phyloP scores from a whole-genome alignment of 2,888 invertebrate genomes.

The Temnothorax unifasciatus region DNA sequence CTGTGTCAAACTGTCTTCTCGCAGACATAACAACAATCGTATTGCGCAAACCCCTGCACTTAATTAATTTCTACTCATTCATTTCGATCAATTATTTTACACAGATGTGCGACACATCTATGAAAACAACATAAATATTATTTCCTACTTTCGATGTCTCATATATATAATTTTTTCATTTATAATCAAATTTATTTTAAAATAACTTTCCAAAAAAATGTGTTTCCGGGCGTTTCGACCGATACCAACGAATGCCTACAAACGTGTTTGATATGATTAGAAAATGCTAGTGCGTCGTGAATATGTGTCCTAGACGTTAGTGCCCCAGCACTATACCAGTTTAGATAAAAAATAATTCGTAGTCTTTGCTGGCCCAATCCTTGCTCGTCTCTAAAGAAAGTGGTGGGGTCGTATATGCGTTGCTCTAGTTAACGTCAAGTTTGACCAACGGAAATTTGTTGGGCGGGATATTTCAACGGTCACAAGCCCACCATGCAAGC shows the following conservation, averaged over 20 bases:
- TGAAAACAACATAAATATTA: background rate
- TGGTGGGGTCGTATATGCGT: conserved; percentile 44
- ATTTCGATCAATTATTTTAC: background rate
- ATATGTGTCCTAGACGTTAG: background rate
- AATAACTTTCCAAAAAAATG: background rate
- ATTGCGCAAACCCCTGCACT: background rate
- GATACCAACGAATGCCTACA: background rate
- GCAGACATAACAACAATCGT: background rate
- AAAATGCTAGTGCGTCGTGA: conserved; percentile 12
- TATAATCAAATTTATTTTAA: background rate
- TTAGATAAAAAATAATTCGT: conserved; percentile 44
- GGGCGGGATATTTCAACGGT: conserved; percentile 59
- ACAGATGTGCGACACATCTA: background rate
- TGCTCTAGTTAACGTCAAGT: conserved; percentile 71
- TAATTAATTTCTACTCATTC: background rate
- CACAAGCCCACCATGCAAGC: background rate
- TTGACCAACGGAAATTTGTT: conserved; percentile 45
- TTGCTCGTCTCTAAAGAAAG: conserved; percentile 42
- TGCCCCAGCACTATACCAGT: conserved; percentile 25
- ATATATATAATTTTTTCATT: background rate
- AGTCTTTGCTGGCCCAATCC: background rate
- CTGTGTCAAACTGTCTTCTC: background rate
- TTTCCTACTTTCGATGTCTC: background rate
- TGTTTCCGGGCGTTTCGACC: background rate
- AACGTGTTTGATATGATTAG: conserved; percentile 7